A percentile compares a stretch with the other conserved stretches of the same genome.
These are phyloP conservation scores for Onychorhynchus coronatus DNA, from an alignment of 2,113 vertebrate species.

Conservation along the genomic window DNA sequence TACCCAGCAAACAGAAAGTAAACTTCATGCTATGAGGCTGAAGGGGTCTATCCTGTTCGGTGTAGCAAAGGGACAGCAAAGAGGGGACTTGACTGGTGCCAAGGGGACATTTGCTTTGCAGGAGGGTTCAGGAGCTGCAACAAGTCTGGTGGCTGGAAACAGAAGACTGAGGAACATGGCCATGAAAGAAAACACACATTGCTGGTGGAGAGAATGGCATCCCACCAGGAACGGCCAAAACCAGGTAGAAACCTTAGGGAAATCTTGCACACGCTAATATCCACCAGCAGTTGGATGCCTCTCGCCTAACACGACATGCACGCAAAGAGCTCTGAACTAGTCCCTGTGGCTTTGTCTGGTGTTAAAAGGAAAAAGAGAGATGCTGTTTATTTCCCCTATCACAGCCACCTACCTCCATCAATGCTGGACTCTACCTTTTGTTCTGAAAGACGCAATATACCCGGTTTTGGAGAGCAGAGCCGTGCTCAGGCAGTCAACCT, in stretches of 20 bases:
- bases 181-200: accelerated
- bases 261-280: accelerated
- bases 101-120: neutral
- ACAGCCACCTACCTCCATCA: neutral
- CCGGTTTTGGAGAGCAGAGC: neutral
- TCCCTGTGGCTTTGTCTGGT: neutral
- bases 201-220: neutral
- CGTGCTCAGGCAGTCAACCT: neutral
- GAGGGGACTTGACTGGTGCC: neutral
- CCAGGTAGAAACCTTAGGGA: neutral
- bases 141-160: neutral
- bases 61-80: neutral
- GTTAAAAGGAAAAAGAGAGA: neutral
- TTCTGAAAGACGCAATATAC: neutral
- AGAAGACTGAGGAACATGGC: neutral
- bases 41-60: neutral
- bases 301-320: accelerated
- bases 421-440: neutral
- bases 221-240: neutral
- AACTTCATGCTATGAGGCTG: neutral
- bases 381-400: neutral
- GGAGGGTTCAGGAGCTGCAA: neutral
- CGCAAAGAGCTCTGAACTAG: neutral
- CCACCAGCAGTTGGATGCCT: neutral
- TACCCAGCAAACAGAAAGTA: neutral